These are phyloP conservation scores for Elachura formosa DNA, from an alignment of 2,113 vertebrate genomes.

Conservation along the genomic window DNA sequence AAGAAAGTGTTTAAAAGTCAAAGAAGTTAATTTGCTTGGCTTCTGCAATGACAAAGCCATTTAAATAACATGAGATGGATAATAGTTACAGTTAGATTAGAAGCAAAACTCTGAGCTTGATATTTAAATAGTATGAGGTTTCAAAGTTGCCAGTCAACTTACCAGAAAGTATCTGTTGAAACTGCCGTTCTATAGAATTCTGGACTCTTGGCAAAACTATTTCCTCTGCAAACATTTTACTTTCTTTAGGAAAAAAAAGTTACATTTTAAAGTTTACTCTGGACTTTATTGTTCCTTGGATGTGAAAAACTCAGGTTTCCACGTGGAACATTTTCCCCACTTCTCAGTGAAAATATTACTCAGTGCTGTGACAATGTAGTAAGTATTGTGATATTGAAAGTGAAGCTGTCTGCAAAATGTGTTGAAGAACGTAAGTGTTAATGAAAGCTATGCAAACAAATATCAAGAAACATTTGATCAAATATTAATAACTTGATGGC, in stretches of 20 bases:
- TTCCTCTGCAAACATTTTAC: neutral
- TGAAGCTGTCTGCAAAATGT: neutral
- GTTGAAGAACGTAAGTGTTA: neutral
- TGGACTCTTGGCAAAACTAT: neutral
- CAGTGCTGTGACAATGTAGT: neutral
- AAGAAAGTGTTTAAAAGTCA: neutral
- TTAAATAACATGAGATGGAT: neutral
- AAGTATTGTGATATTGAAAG: neutral
- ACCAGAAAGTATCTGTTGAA: neutral
- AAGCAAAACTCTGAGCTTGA: neutral
- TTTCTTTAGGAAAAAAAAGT: neutral
- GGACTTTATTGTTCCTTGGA: neutral
- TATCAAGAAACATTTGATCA: neutral
- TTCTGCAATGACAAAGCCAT: neutral
- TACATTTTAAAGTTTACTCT: neutral
- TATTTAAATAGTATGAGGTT: neutral
- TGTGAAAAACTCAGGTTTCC: neutral
- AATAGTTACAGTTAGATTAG: neutral
- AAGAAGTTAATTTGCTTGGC: neutral
- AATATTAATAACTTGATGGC: neutral
- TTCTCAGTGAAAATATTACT: neutral
- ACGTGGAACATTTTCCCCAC: neutral
- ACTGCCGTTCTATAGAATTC: neutral
- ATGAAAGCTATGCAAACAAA: neutral
- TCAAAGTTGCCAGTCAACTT: neutral